Percentiles rank a stretch among this genome's conserved stretches.
Evolutionary conservation across 92 coral and sea anemone species (phyloP).

Genomic region (Metridium senile): DNA sequence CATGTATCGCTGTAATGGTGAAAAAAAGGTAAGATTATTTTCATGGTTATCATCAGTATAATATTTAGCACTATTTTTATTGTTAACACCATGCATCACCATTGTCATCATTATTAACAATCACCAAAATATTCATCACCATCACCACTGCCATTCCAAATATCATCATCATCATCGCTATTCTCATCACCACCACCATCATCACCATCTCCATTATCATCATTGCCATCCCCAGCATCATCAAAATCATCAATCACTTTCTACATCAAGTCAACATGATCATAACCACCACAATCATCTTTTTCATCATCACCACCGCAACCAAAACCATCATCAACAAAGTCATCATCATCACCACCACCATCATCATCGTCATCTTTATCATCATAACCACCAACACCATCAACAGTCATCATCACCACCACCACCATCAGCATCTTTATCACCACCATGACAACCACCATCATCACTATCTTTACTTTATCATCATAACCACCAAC

Average conservation of each 20-base stretch:
- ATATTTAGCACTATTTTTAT: neutral
- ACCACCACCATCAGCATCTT: neutral
- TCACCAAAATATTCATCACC: neutral
- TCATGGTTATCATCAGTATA: no score
- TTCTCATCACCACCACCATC: neutral
- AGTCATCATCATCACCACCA: neutral
- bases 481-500: neutral
- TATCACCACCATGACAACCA: neutral
- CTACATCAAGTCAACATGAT: neutral
- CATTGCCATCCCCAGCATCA: neutral
- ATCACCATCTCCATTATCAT: neutral
- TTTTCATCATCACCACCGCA: neutral
- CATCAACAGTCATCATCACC: neutral
- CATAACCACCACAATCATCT: neutral
- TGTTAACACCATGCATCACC: no score
- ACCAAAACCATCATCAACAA: neutral
- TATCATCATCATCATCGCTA: neutral
- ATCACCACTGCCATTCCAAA: no score
- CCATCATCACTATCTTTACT: no score
- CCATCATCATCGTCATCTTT: neutral
- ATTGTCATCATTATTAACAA: neutral
- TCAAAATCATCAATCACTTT: neutral
- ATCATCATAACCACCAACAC: neutral
- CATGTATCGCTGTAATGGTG: conserved; percentile 72
- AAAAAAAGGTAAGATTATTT: neutral